A percentile compares a stretch with the other conserved stretches of the same genome.
Evolutionary conservation across 2,888 invertebrate genomes (phyloP).

Genomic region (Athrips mouffetella): DNA sequence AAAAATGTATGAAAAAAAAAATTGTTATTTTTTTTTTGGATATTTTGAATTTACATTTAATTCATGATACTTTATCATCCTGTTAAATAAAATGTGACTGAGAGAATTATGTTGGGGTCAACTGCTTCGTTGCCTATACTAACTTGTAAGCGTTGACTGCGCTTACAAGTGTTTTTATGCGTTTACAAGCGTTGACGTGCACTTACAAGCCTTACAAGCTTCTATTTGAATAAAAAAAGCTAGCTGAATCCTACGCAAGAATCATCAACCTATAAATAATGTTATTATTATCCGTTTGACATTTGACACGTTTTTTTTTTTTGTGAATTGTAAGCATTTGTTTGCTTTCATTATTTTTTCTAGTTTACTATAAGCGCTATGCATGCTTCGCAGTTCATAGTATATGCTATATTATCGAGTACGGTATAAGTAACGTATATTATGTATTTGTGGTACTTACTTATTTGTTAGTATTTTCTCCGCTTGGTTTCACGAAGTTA

Average conservation of each 20-base stretch:
- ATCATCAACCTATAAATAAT: conserved; percentile 9
- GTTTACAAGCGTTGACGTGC: no score
- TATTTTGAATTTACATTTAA: no score
- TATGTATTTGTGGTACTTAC: conserved; percentile 77
- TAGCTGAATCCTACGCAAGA: background rate
- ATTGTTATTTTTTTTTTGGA: no score
- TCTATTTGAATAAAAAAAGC: no score
- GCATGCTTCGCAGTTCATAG: conserved; percentile 78
- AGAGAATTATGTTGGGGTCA: no score
- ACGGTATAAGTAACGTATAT: conserved; percentile 53
- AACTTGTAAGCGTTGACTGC: no score
- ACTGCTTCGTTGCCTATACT: no score
- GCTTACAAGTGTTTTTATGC: no score
- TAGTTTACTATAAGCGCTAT: conserved; percentile 58
- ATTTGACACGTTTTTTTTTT: conserved; percentile 52
- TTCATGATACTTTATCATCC: no score
- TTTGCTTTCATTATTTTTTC: conserved; percentile 62
- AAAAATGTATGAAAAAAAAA: no score
- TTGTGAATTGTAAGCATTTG: conserved; percentile 79
- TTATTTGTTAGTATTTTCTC: conserved; percentile 64
- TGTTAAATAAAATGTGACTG: no score
- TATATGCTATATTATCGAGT: conserved; percentile 60
- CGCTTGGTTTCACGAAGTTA: conserved; percentile 62
- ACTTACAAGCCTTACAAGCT: no score
- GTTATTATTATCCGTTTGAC: conserved; percentile 31